phyloP scores from a whole-genome alignment of 2,113 vertebrate genomes.

The Delphinapterus leucas region DNA sequence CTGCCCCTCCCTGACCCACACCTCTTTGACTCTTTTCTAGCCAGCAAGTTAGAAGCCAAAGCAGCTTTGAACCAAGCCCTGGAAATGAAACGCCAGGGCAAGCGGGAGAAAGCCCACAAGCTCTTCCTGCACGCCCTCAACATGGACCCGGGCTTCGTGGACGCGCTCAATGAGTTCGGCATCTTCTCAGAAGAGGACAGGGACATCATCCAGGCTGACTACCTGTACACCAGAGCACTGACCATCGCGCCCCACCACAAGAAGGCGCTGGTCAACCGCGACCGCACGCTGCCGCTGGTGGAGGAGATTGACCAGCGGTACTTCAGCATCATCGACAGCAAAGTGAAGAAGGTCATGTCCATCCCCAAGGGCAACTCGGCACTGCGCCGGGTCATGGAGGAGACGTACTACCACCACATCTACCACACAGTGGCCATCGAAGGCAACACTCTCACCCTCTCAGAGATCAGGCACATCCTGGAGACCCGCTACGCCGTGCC shows the following conservation, averaged over 20 bases:
- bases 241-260: conserved; percentile 91
- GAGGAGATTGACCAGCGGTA: conserved; percentile 97
- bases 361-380: conserved; percentile 96
- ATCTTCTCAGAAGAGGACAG: conserved; percentile 96
- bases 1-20: neutral
- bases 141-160: conserved; percentile 93
- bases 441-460: conserved; percentile 95
- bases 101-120: conserved; percentile 94
- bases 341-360: conserved; percentile 94
- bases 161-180: conserved; percentile 94
- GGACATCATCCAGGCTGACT: conserved; percentile 95
- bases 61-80: conserved; percentile 93
- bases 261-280: conserved; percentile 91
- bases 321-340: conserved; percentile 95
- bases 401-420: conserved; percentile 98
- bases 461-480: conserved; percentile 96
- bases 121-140: conserved; percentile 93
- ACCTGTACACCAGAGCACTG: conserved; percentile 93
- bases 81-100: conserved; percentile 96
- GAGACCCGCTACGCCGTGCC: conserved; percentile 96
- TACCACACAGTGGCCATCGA: conserved; percentile 99
- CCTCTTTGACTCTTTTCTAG: conserved; percentile 79
- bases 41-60: conserved; percentile 89
- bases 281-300: conserved; percentile 93
- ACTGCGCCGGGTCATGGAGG: conserved; percentile 94